Conservation (phyloP, 2,113 vertebrate genomes). For the Glaucidium brasilianum region DNA sequence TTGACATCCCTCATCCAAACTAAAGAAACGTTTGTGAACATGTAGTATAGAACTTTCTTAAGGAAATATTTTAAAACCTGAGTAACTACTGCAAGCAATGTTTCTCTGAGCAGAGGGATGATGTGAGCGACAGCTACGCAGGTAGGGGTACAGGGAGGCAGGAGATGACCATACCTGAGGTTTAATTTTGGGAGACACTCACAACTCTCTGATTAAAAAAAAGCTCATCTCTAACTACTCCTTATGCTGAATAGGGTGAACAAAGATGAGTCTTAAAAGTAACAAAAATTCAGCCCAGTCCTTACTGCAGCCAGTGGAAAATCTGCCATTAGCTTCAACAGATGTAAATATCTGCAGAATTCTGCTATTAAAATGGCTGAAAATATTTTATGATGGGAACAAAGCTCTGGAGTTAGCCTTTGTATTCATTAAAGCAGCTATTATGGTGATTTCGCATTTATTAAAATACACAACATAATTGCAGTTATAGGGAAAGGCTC, state of each 20-base stretch:
- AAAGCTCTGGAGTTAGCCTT: conserved; percentile 1
- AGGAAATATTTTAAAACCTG: neutral
- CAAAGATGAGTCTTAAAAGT: neutral
- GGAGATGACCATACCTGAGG: neutral
- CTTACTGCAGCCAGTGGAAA: neutral
- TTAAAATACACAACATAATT: neutral
- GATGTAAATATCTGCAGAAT: neutral
- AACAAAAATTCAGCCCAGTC: neutral
- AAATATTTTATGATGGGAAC: neutral
- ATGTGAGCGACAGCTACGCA: neutral
- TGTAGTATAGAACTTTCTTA: neutral
- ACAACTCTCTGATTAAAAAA: neutral
- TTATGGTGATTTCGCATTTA: neutral
- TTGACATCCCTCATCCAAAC: conserved; percentile 28
- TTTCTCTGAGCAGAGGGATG: neutral
- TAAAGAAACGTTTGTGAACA: neutral
- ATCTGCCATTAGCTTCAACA: neutral
- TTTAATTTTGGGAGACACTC: neutral
- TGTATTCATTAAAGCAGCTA: neutral
- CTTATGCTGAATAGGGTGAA: neutral
- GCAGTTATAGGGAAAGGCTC: neutral
- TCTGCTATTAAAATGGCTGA: neutral
- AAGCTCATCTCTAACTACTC: neutral
- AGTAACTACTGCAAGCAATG: neutral
- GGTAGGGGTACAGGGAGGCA: neutral